Conservation (phyloP, 2,113 vertebrate genomes). For the Charina bottae region DNA sequence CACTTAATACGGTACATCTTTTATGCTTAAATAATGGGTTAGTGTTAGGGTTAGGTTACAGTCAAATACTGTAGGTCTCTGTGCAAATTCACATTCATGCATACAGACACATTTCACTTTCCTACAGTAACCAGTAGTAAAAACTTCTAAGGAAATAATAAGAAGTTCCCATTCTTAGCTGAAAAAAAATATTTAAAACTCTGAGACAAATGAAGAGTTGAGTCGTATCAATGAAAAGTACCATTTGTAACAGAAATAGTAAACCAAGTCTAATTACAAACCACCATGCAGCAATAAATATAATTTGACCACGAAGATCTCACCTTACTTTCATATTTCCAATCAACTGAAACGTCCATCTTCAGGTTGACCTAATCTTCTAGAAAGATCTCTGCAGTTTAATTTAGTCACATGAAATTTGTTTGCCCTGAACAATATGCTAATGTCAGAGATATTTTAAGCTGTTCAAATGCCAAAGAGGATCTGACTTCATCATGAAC, state of each 20-base stretch:
- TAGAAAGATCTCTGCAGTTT: slow-evolving; percentile 15
- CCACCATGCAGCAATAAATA: neutral
- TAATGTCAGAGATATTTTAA: slow-evolving; percentile 26
- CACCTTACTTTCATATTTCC: neutral
- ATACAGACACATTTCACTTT: too few relatives aligned
- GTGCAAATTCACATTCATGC: neutral
- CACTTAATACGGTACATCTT: neutral
- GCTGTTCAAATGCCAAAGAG: slow-evolving; percentile 6
- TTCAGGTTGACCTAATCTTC: slow-evolving; percentile 24
- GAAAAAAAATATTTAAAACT: slow-evolving; percentile 3
- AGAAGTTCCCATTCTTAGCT: neutral
- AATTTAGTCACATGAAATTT: slow-evolving; percentile 17
- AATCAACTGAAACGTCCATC: slow-evolving; percentile 8
- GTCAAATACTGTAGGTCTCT: too few relatives aligned
- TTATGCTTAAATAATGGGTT: neutral
- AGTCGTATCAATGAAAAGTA: neutral
- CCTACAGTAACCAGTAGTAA: neutral
- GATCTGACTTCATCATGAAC: slow-evolving; percentile 24
- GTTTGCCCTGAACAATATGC: slow-evolving; percentile 1
- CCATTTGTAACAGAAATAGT: slow-evolving; percentile 12
- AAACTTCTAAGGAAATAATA: neutral
- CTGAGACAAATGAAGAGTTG: neutral
- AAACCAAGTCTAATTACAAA: neutral
- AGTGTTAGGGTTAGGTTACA: too few relatives aligned
- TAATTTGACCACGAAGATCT: neutral